Conservation (phyloP, 2,888 invertebrate genomes). For the Limulus polyphemus region DNA sequence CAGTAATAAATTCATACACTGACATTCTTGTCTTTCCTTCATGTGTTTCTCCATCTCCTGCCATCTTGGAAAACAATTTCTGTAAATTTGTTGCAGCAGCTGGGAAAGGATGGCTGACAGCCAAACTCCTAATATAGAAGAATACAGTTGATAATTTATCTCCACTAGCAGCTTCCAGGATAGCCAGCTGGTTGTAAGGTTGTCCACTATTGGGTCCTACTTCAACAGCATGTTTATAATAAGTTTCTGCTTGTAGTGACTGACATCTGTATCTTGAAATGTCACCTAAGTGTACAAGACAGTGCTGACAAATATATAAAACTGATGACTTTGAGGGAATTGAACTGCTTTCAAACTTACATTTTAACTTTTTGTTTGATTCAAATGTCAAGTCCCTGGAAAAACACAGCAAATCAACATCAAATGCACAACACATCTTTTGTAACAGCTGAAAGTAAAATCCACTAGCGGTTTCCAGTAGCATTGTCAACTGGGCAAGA, state of each 20-base stretch:
- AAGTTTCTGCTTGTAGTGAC: constrained; percentile 65
- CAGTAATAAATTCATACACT: constrained; percentile 45
- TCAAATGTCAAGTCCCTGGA: constrained; percentile 42
- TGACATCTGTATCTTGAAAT: constrained; percentile 70
- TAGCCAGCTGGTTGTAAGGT: constrained; percentile 73
- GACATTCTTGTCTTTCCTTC: constrained; percentile 48
- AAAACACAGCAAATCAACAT: constrained; percentile 63
- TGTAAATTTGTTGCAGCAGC: constrained; percentile 67
- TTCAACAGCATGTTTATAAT: constrained; percentile 48
- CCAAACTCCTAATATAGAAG: constrained; percentile 69
- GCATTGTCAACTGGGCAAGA: constrained; percentile 63
- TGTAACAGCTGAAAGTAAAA: constrained; percentile 65
- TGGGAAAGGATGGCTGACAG: constrained; percentile 72
- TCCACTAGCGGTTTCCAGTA: constrained; percentile 69
- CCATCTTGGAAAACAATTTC: constrained; percentile 48
- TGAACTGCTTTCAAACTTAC: constrained; percentile 16
- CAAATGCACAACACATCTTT: constrained; percentile 66
- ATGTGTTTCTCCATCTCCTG: constrained; percentile 25
- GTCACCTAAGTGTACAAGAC: constrained; percentile 76
- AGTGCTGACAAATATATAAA: constrained; percentile 74
- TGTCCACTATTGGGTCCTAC: constrained; percentile 48
- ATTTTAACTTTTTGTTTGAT: background rate
- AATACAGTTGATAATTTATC: constrained; percentile 69
- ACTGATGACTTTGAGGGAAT: constrained; percentile 20
- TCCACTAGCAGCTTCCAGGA: constrained; percentile 65